Evolutionary conservation across 2,888 invertebrate species (phyloP).

Genomic region (Synanthedon formicaeformis): DNA sequence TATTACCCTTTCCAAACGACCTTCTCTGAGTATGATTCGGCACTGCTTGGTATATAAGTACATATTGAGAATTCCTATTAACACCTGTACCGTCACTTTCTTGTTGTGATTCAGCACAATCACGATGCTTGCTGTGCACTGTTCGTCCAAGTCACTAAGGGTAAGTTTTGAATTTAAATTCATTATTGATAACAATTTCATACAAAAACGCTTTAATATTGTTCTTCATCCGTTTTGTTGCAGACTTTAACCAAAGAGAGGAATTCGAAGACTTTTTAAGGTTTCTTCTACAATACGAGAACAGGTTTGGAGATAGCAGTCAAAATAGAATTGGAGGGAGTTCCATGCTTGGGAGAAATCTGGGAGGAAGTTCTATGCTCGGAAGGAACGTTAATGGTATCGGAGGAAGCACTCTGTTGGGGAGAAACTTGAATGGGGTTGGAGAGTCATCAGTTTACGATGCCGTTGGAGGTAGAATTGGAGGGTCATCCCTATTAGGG

Average conservation of each 20-base stretch:
- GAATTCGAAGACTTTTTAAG: conserved; percentile 44
- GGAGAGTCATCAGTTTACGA: conserved; percentile 24
- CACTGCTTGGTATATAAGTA: conserved; percentile 15
- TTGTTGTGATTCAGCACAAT: conserved; percentile 2
- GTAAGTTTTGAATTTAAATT: conserved; percentile 25
- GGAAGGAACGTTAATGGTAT: conserved; percentile 18
- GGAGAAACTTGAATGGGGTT: conserved; percentile 27
- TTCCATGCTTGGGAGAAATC: conserved; percentile 1
- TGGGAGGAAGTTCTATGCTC: conserved; percentile 17
- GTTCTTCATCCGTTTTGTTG: conserved; percentile 14
- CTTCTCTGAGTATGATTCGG: conserved; percentile 17
- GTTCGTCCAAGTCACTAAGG: conserved; percentile 15
- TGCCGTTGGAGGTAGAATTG: conserved; percentile 14
- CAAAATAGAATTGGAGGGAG: conserved; percentile 5
- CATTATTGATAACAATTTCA: background rate
- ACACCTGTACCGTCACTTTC: too few relatives aligned
- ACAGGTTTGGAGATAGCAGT: conserved; percentile 17
- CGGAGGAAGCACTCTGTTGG: conserved; percentile 20
- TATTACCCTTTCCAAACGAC: too few relatives aligned
- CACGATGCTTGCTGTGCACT: conserved; percentile 22
- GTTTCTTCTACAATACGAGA: conserved; percentile 38
- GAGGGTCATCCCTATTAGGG: conserved; percentile 23
- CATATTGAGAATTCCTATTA: too few relatives aligned
- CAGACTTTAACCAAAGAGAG: conserved; percentile 44
- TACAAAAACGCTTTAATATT: background rate